Base-by-base conservation (phyloP, 2,888 invertebrate genomes). In the Cryptosula pallasiana region DNA sequence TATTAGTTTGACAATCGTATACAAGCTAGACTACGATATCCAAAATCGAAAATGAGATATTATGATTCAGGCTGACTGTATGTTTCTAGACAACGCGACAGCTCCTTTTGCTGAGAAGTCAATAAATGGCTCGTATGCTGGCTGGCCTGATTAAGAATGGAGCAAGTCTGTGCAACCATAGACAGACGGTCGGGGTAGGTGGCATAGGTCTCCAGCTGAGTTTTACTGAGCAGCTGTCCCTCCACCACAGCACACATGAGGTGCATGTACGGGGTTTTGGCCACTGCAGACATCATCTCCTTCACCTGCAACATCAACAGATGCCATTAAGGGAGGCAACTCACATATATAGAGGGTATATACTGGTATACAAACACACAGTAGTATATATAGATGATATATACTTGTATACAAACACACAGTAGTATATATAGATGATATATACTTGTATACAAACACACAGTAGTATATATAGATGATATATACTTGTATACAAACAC, bases 191-290 rank as follows among this genome's bases (percentile, higher is more conserved):
- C 63, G 2, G 63, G 63, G 34, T 29, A 63, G 13, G 63, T 13
- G 32, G 63, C 63, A n/a, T 63, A 63, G 16, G 63, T 63, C n/a
- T 63, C 63, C n/a, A 63, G 29, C 32, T 32, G 25, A 9, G 63
- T 63, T 27, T 63, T 63, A 27, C 63, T 63, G 3, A 63, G 63
- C 9, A 63, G 63, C 9, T 32, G 63, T 3, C 63, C 63, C 32
- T 63, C 63, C 3, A 63, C 63, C 27, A 63, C 63, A n/a, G 63
- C 27, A n/a, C 63, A 63, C 32, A 63, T 20, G 13, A 63, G 63
- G 32, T 63, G 27, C 13, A 63, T 27, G 5, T 20, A 32, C 2
- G 63, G 63, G 25, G n/a, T 32, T n/a, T 63, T 63, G 16, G 25
- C 27, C 32, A 32, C 29, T n/a, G 27, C 20, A 16, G 20, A 27